phyloP scores from a whole-genome alignment of 2,113 vertebrate genomes.

The Phocoena phocoena region DNA sequence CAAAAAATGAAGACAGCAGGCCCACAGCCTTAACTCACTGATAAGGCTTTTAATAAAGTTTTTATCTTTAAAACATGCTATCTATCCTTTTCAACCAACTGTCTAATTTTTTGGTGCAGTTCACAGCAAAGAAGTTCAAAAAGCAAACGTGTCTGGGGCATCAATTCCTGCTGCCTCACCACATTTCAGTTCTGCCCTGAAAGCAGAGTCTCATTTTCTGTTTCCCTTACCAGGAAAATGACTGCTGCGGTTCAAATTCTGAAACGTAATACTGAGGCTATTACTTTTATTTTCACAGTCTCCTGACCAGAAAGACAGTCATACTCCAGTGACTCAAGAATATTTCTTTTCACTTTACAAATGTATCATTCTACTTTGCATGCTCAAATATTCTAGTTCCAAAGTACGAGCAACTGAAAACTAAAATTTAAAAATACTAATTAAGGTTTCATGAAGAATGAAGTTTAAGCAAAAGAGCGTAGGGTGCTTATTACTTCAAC shows the following conservation, averaged over 20 bases:
- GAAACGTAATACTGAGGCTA: background rate
- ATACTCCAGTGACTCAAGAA: background rate
- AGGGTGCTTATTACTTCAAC: background rate
- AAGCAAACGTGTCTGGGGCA: background rate
- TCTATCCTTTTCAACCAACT: background rate
- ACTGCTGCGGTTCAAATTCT: background rate
- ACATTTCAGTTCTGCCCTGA: background rate
- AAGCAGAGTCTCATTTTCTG: background rate
- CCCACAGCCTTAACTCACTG: background rate
- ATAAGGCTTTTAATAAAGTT: background rate
- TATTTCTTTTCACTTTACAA: background rate
- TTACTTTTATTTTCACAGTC: background rate
- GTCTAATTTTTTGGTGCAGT: background rate
- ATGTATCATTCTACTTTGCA: background rate
- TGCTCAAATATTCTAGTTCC: background rate
- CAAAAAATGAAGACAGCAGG: background rate
- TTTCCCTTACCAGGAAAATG: background rate
- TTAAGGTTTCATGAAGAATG: background rate
- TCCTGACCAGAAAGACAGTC: background rate
- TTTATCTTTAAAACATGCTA: background rate
- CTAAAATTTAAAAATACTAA: background rate
- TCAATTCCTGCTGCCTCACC: background rate
- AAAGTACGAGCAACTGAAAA: conserved; percentile 1
- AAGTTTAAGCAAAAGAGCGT: background rate
- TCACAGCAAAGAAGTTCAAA: background rate